Evolutionary conservation across 2,113 vertebrate genomes (phyloP).

Genomic region (Genyomyrus donnyi): DNA sequence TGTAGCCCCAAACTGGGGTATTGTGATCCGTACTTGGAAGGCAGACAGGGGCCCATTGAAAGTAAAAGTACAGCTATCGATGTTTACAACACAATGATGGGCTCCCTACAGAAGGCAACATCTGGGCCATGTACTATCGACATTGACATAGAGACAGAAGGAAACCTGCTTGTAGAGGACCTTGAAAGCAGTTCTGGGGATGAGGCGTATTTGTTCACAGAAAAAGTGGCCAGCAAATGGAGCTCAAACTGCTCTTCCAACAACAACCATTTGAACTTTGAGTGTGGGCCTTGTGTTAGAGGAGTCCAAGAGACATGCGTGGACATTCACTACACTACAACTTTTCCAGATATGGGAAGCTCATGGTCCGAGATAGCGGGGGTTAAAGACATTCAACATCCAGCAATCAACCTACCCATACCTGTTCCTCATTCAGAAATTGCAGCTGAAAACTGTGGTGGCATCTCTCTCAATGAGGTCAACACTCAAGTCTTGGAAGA

Average conservation of each 20-base stretch:
- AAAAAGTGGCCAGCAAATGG: constrained; percentile 64
- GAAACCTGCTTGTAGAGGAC: constrained; percentile 43
- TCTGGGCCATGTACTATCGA: constrained; percentile 51
- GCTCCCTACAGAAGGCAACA: constrained; percentile 47
- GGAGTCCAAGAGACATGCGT: constrained; percentile 47
- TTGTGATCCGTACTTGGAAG: constrained; percentile 60
- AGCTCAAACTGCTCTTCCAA: constrained; percentile 78
- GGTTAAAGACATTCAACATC: constrained; percentile 41
- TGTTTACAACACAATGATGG: constrained; percentile 47
- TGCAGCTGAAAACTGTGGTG: constrained; percentile 24
- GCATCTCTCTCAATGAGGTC: constrained; percentile 26
- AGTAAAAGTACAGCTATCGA: constrained; percentile 25
- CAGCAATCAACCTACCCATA: constrained; percentile 39
- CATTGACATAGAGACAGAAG: constrained; percentile 47
- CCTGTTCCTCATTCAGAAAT: constrained; percentile 34
- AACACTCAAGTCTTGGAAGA: constrained; percentile 17
- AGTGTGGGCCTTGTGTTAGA: constrained; percentile 43
- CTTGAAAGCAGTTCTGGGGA: constrained; percentile 37
- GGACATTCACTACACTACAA: constrained; percentile 48
- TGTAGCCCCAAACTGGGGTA: constrained; percentile 57
- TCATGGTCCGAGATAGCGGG: constrained; percentile 36
- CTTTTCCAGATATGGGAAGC: constrained; percentile 36
- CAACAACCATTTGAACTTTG: constrained; percentile 69
- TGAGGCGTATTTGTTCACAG: constrained; percentile 37
- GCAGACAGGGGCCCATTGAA: constrained; percentile 30